Base-by-base conservation (phyloP, 1,140 invertebrate genomes). In the Gryon sp. region DNA sequence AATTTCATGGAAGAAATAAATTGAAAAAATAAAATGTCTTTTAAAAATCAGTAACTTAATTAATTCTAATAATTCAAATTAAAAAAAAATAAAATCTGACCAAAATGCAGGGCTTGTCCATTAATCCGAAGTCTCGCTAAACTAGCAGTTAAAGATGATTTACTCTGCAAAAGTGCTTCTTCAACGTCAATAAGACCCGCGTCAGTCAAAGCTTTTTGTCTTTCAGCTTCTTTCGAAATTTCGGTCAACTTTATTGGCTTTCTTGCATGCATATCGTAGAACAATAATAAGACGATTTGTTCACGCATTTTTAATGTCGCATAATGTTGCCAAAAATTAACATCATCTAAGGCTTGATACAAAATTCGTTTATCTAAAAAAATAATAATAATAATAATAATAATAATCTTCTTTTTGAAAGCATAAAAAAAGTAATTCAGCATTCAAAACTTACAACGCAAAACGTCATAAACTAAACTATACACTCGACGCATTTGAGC, bases 401-500 rank as follows among this genome's bases (percentile, higher is more conserved):
- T n/a, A n/a, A n/a, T n/a, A n/a, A n/a, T n/a, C n/a, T n/a, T n/a
- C n/a, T n/a, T n/a, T n/a, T n/a, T n/a, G n/a, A n/a, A n/a, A n/a
- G n/a, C n/a, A n/a, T n/a, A n/a, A n/a, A n/a, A n/a, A n/a, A n/a
- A n/a, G n/a, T n/a, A n/a, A n/a, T n/a, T n/a, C n/a, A n/a, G n/a
- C n/a, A n/a, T 16, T 57, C n/a, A n/a, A n/a, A n/a, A 50, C 92
- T 91, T 88, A 95, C 94, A 95, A 82, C 94, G 85, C 55, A 94
- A 92, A 1, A 94, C 93, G 79, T 95, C 94, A 81, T 94, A 95
- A 78, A 94, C 93, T 6, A 95, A 85, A 0, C 93, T 92, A 62
- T 93, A 94, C 0, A 95, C 93, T 69, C 92, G 87, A 63, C 93
- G 87, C 93, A 95, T 95, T 80, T 95, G 93, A 32, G 94, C 93